Conservation (phyloP, 2,888 invertebrate genomes). For the Sceliomorpha sp. region DNA sequence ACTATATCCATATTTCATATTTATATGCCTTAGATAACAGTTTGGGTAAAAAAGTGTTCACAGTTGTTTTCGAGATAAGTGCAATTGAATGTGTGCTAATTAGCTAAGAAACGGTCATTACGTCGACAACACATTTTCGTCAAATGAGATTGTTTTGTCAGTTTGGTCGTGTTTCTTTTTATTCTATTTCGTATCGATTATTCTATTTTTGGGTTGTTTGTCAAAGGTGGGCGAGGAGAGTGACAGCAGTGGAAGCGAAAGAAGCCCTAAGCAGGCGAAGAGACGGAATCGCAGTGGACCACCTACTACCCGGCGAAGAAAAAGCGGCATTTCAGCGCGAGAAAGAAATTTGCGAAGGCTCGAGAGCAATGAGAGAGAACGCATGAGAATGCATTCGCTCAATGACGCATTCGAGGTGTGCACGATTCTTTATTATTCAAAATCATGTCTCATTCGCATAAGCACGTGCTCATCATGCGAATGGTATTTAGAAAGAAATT, state of each 20-base stretch:
- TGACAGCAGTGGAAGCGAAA: constrained; percentile 78
- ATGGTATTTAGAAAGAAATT: no score
- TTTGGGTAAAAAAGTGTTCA: no score
- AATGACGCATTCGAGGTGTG: constrained; percentile 94
- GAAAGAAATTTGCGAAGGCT: constrained; percentile 92
- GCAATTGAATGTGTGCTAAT: no score
- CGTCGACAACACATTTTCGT: no score
- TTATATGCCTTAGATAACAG: no score
- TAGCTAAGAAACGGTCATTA: no score
- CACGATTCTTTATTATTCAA: constrained; percentile 1
- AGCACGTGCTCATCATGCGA: no score
- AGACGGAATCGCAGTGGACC: constrained; percentile 76
- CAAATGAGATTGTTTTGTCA: no score
- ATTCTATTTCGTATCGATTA: constrained; percentile 31
- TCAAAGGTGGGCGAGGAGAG: constrained; percentile 77
- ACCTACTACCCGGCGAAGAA: constrained; percentile 83
- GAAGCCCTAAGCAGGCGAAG: constrained; percentile 77
- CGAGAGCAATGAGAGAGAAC: constrained; percentile 94
- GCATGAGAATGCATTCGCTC: constrained; percentile 95
- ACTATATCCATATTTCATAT: no score
- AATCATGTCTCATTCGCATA: no score
- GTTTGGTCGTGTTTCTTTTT: no score
- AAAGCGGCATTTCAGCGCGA: constrained; percentile 89
- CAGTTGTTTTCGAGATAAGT: no score
- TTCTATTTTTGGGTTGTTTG: constrained; percentile 48